Conservation (phyloP, 2,113 vertebrate genomes). For the Saguinus midas region DNA sequence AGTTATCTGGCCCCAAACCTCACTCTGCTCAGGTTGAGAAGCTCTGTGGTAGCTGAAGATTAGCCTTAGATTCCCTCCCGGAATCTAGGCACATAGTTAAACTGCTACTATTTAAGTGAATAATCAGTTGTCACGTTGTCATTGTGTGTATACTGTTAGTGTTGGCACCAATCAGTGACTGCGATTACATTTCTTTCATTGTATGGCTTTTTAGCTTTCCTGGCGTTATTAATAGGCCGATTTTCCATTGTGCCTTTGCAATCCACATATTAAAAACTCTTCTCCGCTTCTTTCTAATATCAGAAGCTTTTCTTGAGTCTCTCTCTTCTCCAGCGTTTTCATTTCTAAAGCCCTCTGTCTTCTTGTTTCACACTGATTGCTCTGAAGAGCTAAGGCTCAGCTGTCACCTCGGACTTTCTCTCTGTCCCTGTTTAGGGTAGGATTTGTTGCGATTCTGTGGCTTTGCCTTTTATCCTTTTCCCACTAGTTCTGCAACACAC, state of each 20-base stretch:
- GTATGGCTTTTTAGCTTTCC: not conserved
- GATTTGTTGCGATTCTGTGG: fast-evolving
- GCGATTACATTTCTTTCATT: not conserved
- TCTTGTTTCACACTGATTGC: not conserved
- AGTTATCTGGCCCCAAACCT: not conserved
- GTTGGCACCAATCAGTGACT: fast-evolving
- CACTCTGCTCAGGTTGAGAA: too few species aligned
- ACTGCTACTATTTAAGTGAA: not conserved
- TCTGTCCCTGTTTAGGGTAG: not conserved
- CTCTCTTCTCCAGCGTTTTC: not conserved
- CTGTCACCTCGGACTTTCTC: not conserved
- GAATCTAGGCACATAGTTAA: fast-evolving
- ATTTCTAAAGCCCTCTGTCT: not conserved
- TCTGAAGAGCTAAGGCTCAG: not conserved
- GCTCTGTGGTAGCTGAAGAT: not conserved
- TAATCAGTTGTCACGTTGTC: not conserved
- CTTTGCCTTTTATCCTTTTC: not conserved
- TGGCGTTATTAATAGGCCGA: not conserved
- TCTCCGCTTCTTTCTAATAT: too few species aligned
- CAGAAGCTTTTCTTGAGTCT: not conserved
- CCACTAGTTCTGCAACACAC: not conserved
- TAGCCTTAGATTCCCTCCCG: not conserved
- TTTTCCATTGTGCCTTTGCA: not conserved
- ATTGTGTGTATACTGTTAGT: not conserved
- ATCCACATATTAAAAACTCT: not conserved